Evolutionary conservation across 2,888 invertebrate species (phyloP).

Genomic region (Himalopsyche kuldschensis): DNA sequence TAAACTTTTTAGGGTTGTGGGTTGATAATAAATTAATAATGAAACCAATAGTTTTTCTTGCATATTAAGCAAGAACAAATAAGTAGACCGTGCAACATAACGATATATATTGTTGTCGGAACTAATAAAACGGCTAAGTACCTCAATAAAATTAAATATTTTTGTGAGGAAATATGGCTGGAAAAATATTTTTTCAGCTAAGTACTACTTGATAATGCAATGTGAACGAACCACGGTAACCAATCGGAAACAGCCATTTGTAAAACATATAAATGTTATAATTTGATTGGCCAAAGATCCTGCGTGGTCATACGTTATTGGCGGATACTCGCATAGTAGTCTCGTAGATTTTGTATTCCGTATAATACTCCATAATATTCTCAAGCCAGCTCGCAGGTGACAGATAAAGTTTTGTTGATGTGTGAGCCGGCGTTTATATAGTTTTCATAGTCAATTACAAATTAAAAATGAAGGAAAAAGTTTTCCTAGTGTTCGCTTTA

Average conservation of each 20-base stretch:
- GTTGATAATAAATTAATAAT: no score
- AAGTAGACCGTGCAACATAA: no score
- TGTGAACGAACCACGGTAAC: not conserved
- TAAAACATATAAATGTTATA: slow-evolving; percentile 11
- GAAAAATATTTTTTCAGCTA: no score
- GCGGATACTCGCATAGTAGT: not conserved
- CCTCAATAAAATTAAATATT: no score
- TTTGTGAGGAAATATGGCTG: no score
- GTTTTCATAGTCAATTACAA: not conserved
- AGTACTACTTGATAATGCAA: not conserved
- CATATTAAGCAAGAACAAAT: no score
- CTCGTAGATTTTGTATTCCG: not conserved
- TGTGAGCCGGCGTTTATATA: not conserved
- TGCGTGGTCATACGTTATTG: slow-evolving; percentile 33
- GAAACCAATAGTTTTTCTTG: no score
- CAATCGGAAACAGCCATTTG: slow-evolving; percentile 31
- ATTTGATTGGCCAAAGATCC: slow-evolving; percentile 25
- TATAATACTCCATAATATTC: not conserved
- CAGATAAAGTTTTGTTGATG: slow-evolving; percentile 1
- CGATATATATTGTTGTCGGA: no score
- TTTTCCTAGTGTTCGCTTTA: slow-evolving; percentile 49
- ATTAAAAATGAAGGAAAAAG: slow-evolving; percentile 50
- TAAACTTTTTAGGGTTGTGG: no score
- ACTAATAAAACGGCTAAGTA: no score
- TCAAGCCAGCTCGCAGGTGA: not conserved